phyloP scores from a whole-genome alignment of 2,797 vertebrate genomes.

The Echeneis naucrates region DNA sequence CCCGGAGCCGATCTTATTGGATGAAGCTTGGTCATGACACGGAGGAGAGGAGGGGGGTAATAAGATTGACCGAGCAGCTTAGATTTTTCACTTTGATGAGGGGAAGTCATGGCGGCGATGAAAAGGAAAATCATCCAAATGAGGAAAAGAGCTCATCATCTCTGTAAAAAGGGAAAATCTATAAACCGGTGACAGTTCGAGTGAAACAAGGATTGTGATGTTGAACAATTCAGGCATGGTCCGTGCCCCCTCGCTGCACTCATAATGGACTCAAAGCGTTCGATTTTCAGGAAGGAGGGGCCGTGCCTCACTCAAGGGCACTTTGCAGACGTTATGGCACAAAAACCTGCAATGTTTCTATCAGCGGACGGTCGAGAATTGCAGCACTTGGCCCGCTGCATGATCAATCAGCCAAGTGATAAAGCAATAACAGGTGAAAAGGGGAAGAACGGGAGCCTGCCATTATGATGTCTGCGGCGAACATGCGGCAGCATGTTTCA shows the following conservation, averaged over 20 bases:
- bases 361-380: not conserved
- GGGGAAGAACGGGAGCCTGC: not conserved
- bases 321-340: conserved; percentile 5
- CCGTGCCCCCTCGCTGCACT: not conserved
- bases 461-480: conserved; percentile 1
- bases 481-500: conserved; percentile 19
- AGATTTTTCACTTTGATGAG: conserved; percentile 53
- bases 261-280: conserved; percentile 10
- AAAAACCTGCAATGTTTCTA: not conserved
- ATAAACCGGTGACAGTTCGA: conserved; percentile 40
- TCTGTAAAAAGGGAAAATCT: conserved; percentile 41
- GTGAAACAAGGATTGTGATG: conserved; percentile 25
- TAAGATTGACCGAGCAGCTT: conserved; percentile 17
- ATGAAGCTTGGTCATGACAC: conserved; percentile 11
- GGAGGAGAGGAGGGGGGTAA: conserved; percentile 23
- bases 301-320: conserved; percentile 31
- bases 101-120: conserved; percentile 24
- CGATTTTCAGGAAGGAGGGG: conserved; percentile 12
- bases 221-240: not conserved
- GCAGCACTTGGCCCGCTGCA: not conserved
- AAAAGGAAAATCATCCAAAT: conserved; percentile 45
- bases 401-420: conserved; percentile 10
- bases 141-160: conserved; percentile 42
- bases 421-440: not conserved
- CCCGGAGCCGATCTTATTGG: conserved; percentile 16